Evolutionary conservation across 2,113 vertebrate species (phyloP), one percentile per base, ranked within the genome.

Genomic region (Nestor notabilis): DNA sequence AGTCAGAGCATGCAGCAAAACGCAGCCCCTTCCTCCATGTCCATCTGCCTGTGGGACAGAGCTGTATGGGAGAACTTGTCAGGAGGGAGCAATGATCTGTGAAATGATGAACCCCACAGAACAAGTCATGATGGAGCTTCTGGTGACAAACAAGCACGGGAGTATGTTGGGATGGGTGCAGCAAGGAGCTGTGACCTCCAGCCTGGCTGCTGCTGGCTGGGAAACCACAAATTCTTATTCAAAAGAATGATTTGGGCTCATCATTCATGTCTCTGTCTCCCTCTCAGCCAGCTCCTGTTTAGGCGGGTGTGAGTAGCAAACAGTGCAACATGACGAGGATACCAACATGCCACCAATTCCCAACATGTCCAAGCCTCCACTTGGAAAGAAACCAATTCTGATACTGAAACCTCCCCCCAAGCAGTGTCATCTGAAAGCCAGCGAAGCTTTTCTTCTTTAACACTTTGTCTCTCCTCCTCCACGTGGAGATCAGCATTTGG

Each of bases 121-220:
- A 35, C 20, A 5, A 0, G 1, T 11, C 44, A 31, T 5, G 2
- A 35, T 79, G 80, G 65, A 46, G 31, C 35, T 76, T 17, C 66
- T 66, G 76, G 52, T 17, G 61, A 52, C 44, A 66, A 28, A 41
- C 29, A 13, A n/a, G 39, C 43, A 29, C 3, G 4, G 24, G 53
- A 35, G 12, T 3, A 24, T 1, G 3, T 8, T 13, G 33, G n/a
- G 1, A 6, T 3, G 28, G 11, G 60, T 7, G 56, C 4, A 33
- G 47, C 53, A 19, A 19, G 46, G 19, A 64, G 75, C 66, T 0
- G 4, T 33, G 80, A 64, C 55, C 74, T 71, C 89, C 10, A 63
- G 23, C 50, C 28, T 31, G 20, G 68, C 66, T 47, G 72, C 83
- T 74, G 39, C 69, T 35, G 19, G 37, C 56, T 84, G 31, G n/a